Evolutionary conservation across 2,113 vertebrate genomes (phyloP), one percentile per base, ranked within the genome.

Genomic region (Daphoenositta chrysoptera): DNA sequence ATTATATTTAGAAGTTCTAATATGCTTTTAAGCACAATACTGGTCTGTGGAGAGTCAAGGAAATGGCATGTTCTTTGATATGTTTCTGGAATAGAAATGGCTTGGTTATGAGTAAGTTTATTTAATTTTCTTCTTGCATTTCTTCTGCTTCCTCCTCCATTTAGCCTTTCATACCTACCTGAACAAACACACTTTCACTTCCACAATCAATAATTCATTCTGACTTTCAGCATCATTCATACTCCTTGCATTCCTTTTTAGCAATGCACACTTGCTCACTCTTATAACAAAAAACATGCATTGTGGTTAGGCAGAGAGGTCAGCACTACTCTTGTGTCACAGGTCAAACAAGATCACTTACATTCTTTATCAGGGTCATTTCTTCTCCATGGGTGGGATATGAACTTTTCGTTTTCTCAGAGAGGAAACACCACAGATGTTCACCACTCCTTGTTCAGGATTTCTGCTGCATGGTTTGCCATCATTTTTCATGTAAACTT

Each of bases 381-480:
- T 96, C 97, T 97, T 95, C 98, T 98, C 97, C n/a, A 93, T 98
- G 98, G 97, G 98, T 98, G 98, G 97, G 97, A 98, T 96, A 66
- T 95, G 96, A 98, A 97, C 96, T 97, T 97, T 96, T 95, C 91
- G 87, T 95, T 97, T 95, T 94, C 92, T 82, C 85, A 93, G 93
- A 84, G 95, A 94, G 96, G 95, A 97, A 98, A 95, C 84, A 80
- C 70, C 87, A 87, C 98, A 98, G 97, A 97, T 98, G 98, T 98
- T 97, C 96, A 95, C 96, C 97, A 97, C 94, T 66, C 95, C 92
- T 92, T 91, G 40, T 93, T 94, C 75, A 82, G 72, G 72, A 86
- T 61, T 92, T 79, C 81, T 93, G 37, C 53, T 90, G n/a, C 51
- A 37, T 57, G 37, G 21, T 75, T 35, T 85, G 51, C 53, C 68